phyloP scores from a whole-genome alignment of 2,113 vertebrate genomes.

The Macquaria ambigua region DNA sequence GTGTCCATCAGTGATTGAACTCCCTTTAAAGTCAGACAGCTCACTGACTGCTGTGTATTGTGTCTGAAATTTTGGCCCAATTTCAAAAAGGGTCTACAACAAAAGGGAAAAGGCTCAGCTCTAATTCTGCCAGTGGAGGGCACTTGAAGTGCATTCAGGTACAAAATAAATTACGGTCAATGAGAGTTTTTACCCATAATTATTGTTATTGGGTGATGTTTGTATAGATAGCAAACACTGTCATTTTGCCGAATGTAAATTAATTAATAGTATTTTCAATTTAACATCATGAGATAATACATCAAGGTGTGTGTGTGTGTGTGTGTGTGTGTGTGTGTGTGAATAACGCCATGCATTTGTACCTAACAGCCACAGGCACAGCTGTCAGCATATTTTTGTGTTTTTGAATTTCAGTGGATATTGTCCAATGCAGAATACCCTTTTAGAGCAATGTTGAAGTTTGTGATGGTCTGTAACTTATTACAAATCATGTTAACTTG shows the following conservation, averaged over 20 bases:
- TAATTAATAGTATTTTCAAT: background rate
- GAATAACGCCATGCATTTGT: background rate
- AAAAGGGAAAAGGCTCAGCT: slow-evolving; percentile 1
- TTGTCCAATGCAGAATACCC: background rate
- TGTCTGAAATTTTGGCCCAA: slow-evolving; percentile 22
- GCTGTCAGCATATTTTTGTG: background rate
- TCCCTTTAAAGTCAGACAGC: background rate
- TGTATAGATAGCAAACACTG: background rate
- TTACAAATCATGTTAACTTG: background rate
- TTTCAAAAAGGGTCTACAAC: slow-evolving; percentile 4
- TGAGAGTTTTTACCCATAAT: background rate
- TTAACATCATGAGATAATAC: background rate
- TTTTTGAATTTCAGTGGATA: background rate
- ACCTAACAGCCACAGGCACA: background rate
- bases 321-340: background rate
- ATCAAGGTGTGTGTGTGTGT: background rate
- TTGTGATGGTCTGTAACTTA: background rate
- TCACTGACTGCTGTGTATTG: background rate
- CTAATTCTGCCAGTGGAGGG: background rate
- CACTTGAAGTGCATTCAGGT: background rate
- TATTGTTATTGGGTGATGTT: background rate
- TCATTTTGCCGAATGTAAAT: background rate
- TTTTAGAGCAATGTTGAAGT: background rate
- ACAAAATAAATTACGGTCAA: background rate
- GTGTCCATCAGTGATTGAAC: background rate